Evolutionary conservation across 2,888 invertebrate genomes (phyloP), one percentile per base, ranked within the genome.

Genomic region (Gastrophysa polygoni): DNA sequence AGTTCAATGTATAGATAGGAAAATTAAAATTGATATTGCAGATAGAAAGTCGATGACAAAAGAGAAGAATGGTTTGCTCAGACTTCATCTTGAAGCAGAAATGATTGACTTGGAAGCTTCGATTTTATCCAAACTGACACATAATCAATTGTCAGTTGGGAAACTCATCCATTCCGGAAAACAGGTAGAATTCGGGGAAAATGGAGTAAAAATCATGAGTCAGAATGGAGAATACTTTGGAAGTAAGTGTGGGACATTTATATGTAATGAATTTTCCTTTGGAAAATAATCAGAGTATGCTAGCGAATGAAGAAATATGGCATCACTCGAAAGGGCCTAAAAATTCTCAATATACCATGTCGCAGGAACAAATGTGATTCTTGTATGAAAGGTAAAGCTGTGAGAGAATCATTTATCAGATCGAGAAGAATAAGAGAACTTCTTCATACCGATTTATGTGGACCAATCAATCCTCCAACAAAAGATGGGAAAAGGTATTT

Each of bases 1-100:
- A 58, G 20, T 43, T 11, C 6, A 34, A 51, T 16, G 34, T 59
- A 11, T n/a, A 38, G 32, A n/a, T 48, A 32, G 16, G 48, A 18
- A 28, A 29, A 29, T 7, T 24, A 24, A 3, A 14, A 57, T 57
- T 10, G 2, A 14, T n/a, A 20, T 43, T 1, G 58, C 50, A 24
- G 54, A 63, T 50, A 32, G 17, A 20, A 61, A 62, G 24, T 44
- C 28, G 29, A 52, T 64, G 34, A 11, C 17, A 18, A 29, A 52
- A 14, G 38, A 14, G 20, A 57, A 46, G 46, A 24, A 34, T 47
- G 66, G 58, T 18, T 54, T n/a, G 11, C 47, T 60, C 1, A 57
- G 20, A 49, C 51, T 63, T 21, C 6, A 5, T 7, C 24, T 14
- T 21, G 11, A 48, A 7, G 24, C 14, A 3, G 6, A 5, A 3